These are phyloP conservation scores for Danaus chrysippus DNA, from an alignment of 2,888 invertebrate species.

Conservation along the genomic window DNA sequence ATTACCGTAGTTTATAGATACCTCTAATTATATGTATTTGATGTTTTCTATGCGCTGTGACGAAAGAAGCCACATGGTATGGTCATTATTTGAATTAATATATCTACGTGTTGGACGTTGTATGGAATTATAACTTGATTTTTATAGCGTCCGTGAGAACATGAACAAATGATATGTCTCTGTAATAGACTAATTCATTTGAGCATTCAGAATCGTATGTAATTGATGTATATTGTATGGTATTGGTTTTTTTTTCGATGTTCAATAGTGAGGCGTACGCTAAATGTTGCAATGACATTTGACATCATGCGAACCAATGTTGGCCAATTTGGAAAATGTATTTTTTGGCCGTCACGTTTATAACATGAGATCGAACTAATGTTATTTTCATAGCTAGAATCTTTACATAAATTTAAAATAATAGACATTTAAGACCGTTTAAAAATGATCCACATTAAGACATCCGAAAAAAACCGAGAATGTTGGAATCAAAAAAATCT, in stretches of 20 bases:
- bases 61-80: conserved; percentile 68
- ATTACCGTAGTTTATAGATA: conserved; percentile 76
- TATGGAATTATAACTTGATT: conserved; percentile 66
- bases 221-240: conserved; percentile 42
- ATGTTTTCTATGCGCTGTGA: conserved; percentile 76
- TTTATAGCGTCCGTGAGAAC: conserved; percentile 74
- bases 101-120: conserved; percentile 75
- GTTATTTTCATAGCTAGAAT: too few relatives aligned
- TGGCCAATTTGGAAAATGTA: too few relatives aligned
- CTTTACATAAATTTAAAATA: too few relatives aligned
- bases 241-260: not conserved
- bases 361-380: too few relatives aligned
- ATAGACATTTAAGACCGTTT: too few relatives aligned
- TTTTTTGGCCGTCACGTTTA: too few relatives aligned
- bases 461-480: not conserved
- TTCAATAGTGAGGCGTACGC: too few relatives aligned
- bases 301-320: too few relatives aligned
- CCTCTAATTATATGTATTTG: conserved; percentile 76
- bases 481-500: conserved; percentile 2
- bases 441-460: not conserved
- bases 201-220: conserved; percentile 43
- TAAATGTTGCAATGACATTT: too few relatives aligned
- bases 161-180: conserved; percentile 67
- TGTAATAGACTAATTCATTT: conserved; percentile 54
- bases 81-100: conserved; percentile 78